Evolutionary conservation across 2,113 vertebrate species (phyloP).

Genomic region (Etheostoma spectabile): DNA sequence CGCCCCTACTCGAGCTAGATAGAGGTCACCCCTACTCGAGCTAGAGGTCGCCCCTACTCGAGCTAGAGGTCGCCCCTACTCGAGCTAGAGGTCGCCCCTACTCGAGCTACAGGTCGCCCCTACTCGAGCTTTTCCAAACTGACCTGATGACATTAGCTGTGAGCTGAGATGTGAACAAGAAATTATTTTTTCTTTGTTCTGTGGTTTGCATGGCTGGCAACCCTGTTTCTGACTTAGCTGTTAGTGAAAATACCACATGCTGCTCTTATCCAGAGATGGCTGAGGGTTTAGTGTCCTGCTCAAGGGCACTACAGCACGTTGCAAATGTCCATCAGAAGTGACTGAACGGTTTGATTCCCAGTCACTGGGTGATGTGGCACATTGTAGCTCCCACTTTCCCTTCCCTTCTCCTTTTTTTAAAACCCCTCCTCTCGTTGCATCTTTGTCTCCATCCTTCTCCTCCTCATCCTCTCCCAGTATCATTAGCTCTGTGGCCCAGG

Average conservation of each 20-base stretch:
- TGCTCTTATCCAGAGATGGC: neutral
- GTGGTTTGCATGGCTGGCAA: neutral
- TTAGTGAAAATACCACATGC: neutral
- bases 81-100: too few species aligned
- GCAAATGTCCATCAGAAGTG: neutral
- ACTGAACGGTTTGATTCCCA: neutral
- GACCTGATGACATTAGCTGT: neutral
- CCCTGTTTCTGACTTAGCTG: neutral
- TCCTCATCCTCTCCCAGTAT: slow-evolving; percentile 57
- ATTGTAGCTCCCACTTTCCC: neutral
- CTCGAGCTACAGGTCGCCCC: too few species aligned
- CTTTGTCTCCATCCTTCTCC: slow-evolving; percentile 43
- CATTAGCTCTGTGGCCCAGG: slow-evolving; percentile 67
- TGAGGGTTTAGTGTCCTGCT: neutral
- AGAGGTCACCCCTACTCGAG: too few species aligned
- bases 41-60: too few species aligned
- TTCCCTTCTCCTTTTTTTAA: neutral
- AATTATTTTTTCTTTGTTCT: neutral
- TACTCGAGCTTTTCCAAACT: neutral
- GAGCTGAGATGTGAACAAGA: neutral
- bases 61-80: too few species aligned
- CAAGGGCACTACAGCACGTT: slow-evolving; percentile 3
- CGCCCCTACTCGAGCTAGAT: too few species aligned
- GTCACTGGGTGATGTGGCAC: neutral
- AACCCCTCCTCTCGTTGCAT: slow-evolving; percentile 26